A percentile compares a stretch with the other conserved stretches of the same genome.
These are phyloP conservation scores for Diorhabda elongata DNA, from an alignment of 1,140 invertebrate genomes.

Conservation along the genomic window DNA sequence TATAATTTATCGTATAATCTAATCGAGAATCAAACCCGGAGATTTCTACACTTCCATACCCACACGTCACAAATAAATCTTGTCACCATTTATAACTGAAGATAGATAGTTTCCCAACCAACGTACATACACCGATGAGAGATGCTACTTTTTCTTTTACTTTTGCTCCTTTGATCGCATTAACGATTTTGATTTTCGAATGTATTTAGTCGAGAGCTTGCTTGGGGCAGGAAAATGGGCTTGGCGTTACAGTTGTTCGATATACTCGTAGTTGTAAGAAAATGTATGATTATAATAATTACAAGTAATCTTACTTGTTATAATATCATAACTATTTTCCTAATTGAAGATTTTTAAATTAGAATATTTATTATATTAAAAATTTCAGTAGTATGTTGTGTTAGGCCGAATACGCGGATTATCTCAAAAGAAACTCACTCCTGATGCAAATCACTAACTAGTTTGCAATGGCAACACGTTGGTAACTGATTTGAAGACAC, in stretches of 20 bases:
- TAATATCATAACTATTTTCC: too few species aligned
- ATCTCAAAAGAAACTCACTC: too few species aligned
- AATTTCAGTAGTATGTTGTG: too few species aligned
- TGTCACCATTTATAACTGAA: constrained; percentile 22
- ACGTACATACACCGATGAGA: constrained; percentile 1
- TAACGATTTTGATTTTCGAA: constrained; percentile 18
- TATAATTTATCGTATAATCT: constrained; percentile 19
- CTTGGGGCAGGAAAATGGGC: neutral
- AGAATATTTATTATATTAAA: too few species aligned
- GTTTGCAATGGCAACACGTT: too few species aligned
- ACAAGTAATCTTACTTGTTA: too few species aligned
- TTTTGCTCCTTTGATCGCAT: constrained; percentile 9
- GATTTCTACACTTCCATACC: constrained; percentile 22
- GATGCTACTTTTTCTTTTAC: constrained; percentile 17
- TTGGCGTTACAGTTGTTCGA: neutral
- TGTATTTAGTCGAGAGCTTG: neutral
- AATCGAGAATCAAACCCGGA: constrained; percentile 22
- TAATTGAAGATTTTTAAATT: too few species aligned
- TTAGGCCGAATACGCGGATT: too few species aligned
- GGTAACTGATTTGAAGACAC: too few species aligned
- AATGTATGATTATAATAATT: too few species aligned
- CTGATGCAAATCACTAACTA: too few species aligned
- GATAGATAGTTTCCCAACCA: constrained; percentile 12
- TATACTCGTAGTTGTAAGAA: too few species aligned
- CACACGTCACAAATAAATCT: constrained; percentile 20